Evolutionary conservation across 1,140 invertebrate genomes (phyloP), one percentile per base, ranked within the genome.

Genomic region (Diprion similis): DNA sequence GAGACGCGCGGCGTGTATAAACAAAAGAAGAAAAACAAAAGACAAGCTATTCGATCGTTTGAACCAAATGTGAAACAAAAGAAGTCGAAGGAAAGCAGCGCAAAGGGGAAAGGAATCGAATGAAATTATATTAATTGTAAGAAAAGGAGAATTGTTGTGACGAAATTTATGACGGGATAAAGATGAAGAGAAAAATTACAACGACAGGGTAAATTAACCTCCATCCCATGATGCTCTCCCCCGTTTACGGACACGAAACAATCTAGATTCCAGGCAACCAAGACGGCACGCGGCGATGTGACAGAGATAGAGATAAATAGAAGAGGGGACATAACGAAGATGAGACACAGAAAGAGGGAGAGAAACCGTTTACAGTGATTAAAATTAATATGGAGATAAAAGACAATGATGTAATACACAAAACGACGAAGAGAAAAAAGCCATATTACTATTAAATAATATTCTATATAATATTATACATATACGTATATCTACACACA

Each of bases 1-100:
- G 24, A 37, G 24, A 37, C 59, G 18, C 59, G 15, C 18, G 18
- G 59, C 59, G 75, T 66, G 75, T 74, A 80, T 75, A 73, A 67
- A 79, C 80, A 74, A 80, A 73, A 80, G 69, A 77, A 47, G 59
- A 70, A 75, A 73, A 48, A 80, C 75, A 65, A 80, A 66, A 77
- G 51, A 65, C 65, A 45, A n/a, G 2, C 24, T 37, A 37, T 1
- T 4, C 24, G 24, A 24, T 24, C 24, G 24, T 24, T 24, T 24
- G 24, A 24, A 24, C 1, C 24, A 6, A 37, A 37, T 37, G 0
- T 37, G 24, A 71, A 68, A 73, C 66, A 68, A 68, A 69, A 71
- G 69, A 48, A 37, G 46, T 66, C 67, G 37, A 66, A 8, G 66
- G 66, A 66, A 45, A 75, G 24, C 24, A n/a, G n/a, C n/a, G n/a